Evolutionary conservation across 2,888 invertebrate species (phyloP), one percentile per base, ranked within the genome.

Genomic region (Stramonita haemastoma): DNA sequence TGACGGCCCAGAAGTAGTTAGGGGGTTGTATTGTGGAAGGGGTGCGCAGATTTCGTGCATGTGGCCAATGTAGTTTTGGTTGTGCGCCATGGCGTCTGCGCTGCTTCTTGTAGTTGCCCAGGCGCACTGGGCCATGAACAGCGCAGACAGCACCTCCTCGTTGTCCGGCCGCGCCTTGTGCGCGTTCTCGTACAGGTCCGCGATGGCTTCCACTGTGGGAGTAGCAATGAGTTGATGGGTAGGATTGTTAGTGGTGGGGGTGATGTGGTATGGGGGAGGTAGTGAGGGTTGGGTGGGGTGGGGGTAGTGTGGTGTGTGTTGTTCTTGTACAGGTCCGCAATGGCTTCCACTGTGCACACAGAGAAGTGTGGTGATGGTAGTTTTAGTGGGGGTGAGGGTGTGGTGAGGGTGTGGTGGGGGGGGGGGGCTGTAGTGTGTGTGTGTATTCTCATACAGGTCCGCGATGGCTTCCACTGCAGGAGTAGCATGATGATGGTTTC

Each of bases 1-100:
- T 99, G 19, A 99, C 98, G 34, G 98, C 98, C 99, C 99, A 99
- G 96, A 98, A 99, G 96, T 99, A 99, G 96, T n/a, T 99, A 99
- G 0, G 99, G 99, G 96, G 98, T 98, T 96, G 99, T 99, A 98
- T 98, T 96, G 99, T 99, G 87, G 93, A n/a, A 91, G 4, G 98
- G 98, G 94, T n/a, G n/a, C 98, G 98, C 89, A 98, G 96, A n/a
- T n/a, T 96, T 98, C 99, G 96, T 98, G 99, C 70, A 99, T n/a
- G n/a, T n/a, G n/a, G n/a, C n/a, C n/a, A n/a, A n/a, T n/a, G n/a
- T n/a, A n/a, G n/a, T n/a, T n/a, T n/a, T n/a, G n/a, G n/a, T n/a
- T n/a, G n/a, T n/a, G 96, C 22, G 97, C 97, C 97, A 99, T 97
- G 0, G 99, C 0, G 98, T 97, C 91, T 98, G 97, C 95, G 98